Percentiles rank a stretch among this genome's conserved stretches.
These are phyloP conservation scores for Radopholus similis DNA, from an alignment of 1,140 invertebrate genomes.

Conservation along the genomic window DNA sequence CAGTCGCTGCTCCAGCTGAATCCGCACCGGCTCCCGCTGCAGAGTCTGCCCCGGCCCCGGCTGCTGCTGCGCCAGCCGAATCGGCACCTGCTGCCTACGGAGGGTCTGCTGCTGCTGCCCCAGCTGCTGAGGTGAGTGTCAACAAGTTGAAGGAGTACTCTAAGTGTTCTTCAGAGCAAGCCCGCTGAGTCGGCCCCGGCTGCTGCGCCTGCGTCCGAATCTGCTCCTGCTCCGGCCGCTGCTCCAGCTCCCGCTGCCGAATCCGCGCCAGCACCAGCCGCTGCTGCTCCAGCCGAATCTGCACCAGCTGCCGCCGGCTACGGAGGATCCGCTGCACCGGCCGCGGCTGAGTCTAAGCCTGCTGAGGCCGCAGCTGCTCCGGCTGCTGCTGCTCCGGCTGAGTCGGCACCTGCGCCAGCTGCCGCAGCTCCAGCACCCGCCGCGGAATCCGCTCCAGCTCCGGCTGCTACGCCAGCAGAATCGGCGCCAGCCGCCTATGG, in stretches of 20 bases:
- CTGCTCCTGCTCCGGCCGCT: not conserved
- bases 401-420: not conserved
- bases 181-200: not conserved
- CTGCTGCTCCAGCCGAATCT: not conserved
- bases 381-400: not conserved
- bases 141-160: no score
- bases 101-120: not conserved
- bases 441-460: not conserved
- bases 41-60: not conserved
- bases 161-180: not conserved
- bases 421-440: not conserved
- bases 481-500: not conserved
- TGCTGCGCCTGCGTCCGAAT: not conserved
- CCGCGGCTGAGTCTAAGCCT: slow-evolving; percentile 1
- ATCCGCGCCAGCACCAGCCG: not conserved
- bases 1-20: not conserved
- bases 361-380: not conserved
- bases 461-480: not conserved
- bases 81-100: not conserved
- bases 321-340: not conserved
- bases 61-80: not conserved
- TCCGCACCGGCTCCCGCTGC: not conserved
- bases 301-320: not conserved
- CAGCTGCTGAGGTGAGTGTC: no score
- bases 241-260: not conserved